Percentiles rank a stretch among this genome's conserved stretches.
Conservation (phyloP, 2,113 vertebrate genomes). For the Micronycteris hirsuta region DNA sequence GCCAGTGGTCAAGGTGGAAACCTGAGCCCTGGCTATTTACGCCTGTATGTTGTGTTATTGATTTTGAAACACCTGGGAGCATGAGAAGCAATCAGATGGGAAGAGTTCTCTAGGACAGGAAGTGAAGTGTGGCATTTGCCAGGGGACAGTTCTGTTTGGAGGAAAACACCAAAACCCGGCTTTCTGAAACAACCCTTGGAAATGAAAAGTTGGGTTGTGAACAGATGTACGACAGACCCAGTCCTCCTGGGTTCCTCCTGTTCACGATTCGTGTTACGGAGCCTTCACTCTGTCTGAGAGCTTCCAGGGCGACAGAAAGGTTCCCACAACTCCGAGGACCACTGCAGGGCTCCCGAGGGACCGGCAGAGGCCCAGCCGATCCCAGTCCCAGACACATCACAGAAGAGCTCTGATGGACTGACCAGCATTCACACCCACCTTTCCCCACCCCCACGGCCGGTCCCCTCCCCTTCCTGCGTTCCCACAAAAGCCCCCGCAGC, state of each 20-base stretch:
- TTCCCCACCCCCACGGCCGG: accelerated
- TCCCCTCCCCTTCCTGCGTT: not conserved
- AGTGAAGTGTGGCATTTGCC: not conserved
- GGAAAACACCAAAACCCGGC: not conserved
- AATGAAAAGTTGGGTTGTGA: not conserved
- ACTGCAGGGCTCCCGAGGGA: not conserved
- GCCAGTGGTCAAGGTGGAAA: not conserved
- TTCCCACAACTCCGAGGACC: not conserved
- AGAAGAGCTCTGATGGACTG: not conserved
- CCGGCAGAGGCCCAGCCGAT: not conserved
- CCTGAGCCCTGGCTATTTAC: accelerated
- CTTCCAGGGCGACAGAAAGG: not conserved
- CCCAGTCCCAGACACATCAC: accelerated
- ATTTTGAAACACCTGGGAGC: not conserved
- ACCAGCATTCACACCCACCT: accelerated
- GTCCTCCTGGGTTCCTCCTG: not conserved
- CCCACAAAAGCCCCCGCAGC: too few relatives aligned
- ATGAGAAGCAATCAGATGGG: not conserved
- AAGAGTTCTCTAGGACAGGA: not conserved
- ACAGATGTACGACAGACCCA: accelerated
- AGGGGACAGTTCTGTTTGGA: not conserved
- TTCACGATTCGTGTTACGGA: not conserved
- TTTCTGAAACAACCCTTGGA: not conserved
- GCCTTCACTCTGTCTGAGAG: not conserved
- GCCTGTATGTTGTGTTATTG: not conserved